Conservation (phyloP, 2,113 vertebrate species). For the Chinchilla lanigera region DNA sequence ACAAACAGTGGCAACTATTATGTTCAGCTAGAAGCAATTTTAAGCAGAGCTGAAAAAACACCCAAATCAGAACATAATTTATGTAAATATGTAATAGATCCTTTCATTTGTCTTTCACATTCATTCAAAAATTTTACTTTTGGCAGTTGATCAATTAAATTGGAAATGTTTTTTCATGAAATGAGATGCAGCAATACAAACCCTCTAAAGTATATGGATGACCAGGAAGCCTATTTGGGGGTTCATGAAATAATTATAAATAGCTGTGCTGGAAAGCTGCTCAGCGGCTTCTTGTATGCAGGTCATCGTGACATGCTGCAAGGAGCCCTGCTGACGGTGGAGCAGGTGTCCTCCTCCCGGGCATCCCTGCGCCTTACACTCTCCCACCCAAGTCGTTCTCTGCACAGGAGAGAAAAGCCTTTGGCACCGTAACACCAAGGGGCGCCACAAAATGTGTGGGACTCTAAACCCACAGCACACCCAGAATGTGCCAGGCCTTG, state of each 20-base stretch:
- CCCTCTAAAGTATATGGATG: neutral
- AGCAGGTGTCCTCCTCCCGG: constrained; percentile 11
- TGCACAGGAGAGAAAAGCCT: neutral
- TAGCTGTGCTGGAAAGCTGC: neutral
- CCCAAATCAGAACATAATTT: neutral
- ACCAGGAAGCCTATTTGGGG: neutral
- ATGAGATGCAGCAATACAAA: neutral
- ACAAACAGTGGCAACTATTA: neutral
- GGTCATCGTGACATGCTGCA: constrained; percentile 13
- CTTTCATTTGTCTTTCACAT: neutral
- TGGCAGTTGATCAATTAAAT: neutral
- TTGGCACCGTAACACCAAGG: neutral
- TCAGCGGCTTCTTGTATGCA: neutral
- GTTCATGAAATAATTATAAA: neutral
- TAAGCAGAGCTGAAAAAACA: neutral
- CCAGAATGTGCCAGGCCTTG: neutral
- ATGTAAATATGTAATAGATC: neutral
- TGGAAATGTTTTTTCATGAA: neutral
- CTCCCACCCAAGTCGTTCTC: neutral
- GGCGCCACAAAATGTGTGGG: neutral
- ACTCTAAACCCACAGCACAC: neutral
- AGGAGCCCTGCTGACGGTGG: neutral
- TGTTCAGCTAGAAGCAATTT: neutral
- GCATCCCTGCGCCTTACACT: neutral
- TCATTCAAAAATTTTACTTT: neutral